Conservation (phyloP, 2,797 vertebrate genomes). For the Meda fulgida region DNA sequence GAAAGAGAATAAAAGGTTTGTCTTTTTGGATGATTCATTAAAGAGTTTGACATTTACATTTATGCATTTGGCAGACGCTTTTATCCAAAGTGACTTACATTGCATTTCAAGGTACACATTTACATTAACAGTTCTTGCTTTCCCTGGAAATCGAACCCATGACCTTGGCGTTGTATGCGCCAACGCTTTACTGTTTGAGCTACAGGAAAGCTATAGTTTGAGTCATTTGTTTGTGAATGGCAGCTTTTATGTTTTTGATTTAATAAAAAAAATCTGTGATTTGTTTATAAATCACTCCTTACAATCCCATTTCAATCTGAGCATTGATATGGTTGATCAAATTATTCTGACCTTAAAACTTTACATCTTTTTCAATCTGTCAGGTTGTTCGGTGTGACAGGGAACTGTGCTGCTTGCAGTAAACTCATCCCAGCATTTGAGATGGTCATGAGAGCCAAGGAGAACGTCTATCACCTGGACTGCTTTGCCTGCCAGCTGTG, state of each 20-base stretch:
- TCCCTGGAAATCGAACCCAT: no score
- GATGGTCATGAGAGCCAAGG: conserved; percentile 99
- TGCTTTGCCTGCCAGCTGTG: conserved; percentile 99
- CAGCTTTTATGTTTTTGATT: not conserved
- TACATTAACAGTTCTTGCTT: no score
- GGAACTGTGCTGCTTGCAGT: conserved; percentile 97
- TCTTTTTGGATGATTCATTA: not conserved
- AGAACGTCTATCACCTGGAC: conserved; percentile 99
- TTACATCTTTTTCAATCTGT: conserved; percentile 23
- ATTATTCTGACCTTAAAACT: conserved; percentile 15
- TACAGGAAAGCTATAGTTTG: not conserved
- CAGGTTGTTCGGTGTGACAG: conserved; percentile 97
- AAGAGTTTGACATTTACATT: not conserved
- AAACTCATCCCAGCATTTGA: conserved; percentile 99
- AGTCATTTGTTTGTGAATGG: not conserved
- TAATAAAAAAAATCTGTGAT: not conserved
- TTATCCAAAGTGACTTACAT: no score
- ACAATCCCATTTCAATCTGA: not conserved
- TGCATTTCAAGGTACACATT: no score
- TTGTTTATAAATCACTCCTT: not conserved
- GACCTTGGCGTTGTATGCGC: no score
- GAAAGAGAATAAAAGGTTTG: not conserved
- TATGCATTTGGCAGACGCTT: no score
- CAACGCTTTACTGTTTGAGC: no score
- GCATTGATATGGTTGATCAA: not conserved